Percentiles rank a stretch among this genome's conserved stretches.
Evolutionary conservation across 1,140 invertebrate species (phyloP).

Genomic region (Vollenhovia emeryi): DNA sequence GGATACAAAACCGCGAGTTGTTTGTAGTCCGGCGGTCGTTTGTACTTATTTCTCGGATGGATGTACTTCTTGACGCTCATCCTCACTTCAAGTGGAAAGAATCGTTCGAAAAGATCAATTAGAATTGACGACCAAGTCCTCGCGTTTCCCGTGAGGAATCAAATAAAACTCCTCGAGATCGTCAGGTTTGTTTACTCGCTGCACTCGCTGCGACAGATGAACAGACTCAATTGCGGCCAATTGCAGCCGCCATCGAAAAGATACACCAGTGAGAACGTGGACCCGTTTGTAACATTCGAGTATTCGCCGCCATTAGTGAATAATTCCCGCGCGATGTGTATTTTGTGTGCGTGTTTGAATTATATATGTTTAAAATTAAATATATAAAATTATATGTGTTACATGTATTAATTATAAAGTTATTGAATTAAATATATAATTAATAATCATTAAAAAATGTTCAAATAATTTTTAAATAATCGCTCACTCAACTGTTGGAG

Average conservation of each 20-base stretch:
- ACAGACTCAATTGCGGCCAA: too few species aligned
- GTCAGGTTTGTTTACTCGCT: neutral
- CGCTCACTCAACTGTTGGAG: too few species aligned
- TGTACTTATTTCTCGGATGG: conserved; percentile 94
- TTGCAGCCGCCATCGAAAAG: neutral
- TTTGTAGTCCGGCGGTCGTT: conserved; percentile 91
- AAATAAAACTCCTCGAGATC: neutral
- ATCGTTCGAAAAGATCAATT: neutral
- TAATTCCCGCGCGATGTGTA: too few species aligned
- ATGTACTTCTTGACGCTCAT: conserved; percentile 86
- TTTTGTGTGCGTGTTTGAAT: too few species aligned
- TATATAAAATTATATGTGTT: too few species aligned
- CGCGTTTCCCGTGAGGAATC: neutral
- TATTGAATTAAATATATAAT: too few species aligned
- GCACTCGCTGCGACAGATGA: too few species aligned
- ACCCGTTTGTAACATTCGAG: neutral
- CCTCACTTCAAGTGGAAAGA: neutral
- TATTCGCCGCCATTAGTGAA: neutral
- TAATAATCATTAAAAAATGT: too few species aligned
- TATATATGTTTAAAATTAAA: too few species aligned
- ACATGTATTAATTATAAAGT: too few species aligned
- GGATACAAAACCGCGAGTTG: conserved; percentile 91
- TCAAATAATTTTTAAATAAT: too few species aligned
- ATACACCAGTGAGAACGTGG: neutral
- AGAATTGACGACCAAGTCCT: neutral